Percentiles rank a stretch among this genome's conserved stretches.
These are phyloP conservation scores for Platorchestia sp. DNA, from an alignment of 1,140 invertebrate species.

Conservation along the genomic window DNA sequence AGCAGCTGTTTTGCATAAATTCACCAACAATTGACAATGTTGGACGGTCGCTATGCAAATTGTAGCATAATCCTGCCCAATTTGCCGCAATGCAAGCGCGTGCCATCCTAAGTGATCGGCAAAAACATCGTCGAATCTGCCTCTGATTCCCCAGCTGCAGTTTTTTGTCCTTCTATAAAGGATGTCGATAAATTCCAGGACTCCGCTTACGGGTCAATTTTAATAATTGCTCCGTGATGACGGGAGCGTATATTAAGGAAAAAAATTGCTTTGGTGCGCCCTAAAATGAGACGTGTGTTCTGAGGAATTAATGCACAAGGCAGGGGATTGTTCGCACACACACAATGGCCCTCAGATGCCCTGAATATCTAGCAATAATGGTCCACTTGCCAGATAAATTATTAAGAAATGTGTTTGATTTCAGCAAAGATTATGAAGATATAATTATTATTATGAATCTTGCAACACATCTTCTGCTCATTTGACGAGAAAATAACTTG, in stretches of 20 bases:
- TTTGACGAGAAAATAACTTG: too few species aligned
- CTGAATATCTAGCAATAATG: background rate
- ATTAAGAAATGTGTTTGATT: background rate
- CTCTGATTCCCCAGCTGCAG: background rate
- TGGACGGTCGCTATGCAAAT: background rate
- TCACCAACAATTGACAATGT: slow-evolving; percentile 20
- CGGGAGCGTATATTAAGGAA: background rate
- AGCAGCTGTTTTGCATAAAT: slow-evolving; percentile 39
- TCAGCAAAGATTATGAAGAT: too few species aligned
- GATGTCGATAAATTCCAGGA: background rate
- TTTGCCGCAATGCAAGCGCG: slow-evolving; percentile 31
- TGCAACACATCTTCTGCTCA: too few species aligned
- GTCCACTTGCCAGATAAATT: background rate
- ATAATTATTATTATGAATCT: too few species aligned
- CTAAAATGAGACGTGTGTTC: background rate
- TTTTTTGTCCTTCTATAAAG: background rate
- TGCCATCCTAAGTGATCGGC: background rate
- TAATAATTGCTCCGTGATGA: background rate
- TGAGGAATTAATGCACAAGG: background rate
- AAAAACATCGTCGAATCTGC: background rate
- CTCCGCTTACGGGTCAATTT: background rate
- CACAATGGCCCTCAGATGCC: background rate
- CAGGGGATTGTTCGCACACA: background rate
- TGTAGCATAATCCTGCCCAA: slow-evolving; percentile 2
- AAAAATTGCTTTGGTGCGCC: background rate